These are phyloP conservation scores for Crypturellus tataupa DNA, from an alignment of 2,797 vertebrate genomes.

Conservation along the genomic window DNA sequence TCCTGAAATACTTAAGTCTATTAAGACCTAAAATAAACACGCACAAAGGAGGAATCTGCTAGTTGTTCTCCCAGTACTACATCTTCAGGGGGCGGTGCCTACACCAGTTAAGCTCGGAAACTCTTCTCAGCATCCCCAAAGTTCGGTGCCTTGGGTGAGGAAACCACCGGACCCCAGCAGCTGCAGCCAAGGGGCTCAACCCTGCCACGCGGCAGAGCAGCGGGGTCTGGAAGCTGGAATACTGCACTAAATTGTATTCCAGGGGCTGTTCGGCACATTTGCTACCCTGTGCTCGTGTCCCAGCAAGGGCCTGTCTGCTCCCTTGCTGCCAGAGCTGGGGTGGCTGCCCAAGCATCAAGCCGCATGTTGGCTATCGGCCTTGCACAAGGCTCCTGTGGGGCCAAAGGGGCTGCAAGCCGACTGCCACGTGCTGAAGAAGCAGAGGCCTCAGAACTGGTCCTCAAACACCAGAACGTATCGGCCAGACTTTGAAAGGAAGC, in stretches of 20 bases:
- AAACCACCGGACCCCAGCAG: not conserved
- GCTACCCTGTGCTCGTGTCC: not conserved
- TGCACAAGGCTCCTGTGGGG: not conserved
- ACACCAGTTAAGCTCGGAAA: not conserved
- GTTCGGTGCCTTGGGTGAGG: not conserved
- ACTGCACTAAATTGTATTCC: not conserved
- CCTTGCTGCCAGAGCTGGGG: not conserved
- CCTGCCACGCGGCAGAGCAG: not conserved
- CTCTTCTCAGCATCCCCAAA: not conserved
- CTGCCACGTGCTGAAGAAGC: rapidly evolving
- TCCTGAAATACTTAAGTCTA: slow-evolving; percentile 72
- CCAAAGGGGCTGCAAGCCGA: rapidly evolving
- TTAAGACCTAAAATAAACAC: slow-evolving; percentile 65
- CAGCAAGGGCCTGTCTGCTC: not conserved
- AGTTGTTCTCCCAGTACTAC: not conserved
- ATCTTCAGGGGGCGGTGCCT: not conserved
- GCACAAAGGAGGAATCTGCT: slow-evolving; percentile 46
- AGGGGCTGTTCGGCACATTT: rapidly evolving
- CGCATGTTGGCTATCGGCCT: not conserved
- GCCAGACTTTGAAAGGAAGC: not conserved
- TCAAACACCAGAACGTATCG: not conserved
- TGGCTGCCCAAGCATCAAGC: not conserved
- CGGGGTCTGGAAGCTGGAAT: not conserved
- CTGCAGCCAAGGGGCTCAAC: not conserved
- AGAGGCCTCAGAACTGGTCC: not conserved